These are phyloP conservation scores for Sebastes trivittatus DNA, from an alignment of 2,797 vertebrate genomes.

Conservation along the genomic window DNA sequence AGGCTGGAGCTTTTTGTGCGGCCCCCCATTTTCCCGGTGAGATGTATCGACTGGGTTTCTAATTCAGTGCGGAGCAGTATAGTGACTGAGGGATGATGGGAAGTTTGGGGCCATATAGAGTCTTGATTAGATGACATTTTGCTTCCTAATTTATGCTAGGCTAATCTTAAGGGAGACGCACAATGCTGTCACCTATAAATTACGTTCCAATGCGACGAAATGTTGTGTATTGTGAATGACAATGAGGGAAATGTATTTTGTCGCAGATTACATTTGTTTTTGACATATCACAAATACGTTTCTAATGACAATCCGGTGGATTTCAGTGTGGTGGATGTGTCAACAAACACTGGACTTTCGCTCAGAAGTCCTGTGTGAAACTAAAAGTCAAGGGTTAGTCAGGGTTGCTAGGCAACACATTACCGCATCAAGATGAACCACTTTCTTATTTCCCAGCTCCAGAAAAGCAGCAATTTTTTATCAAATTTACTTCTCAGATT, in stretches of 20 bases:
- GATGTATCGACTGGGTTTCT: slow-evolving; percentile 33
- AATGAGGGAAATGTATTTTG: too few relatives aligned
- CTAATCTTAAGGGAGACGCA: not conserved
- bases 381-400: too few relatives aligned
- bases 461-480: not conserved
- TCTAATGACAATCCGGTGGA: too few relatives aligned
- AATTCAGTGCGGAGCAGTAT: slow-evolving; percentile 7
- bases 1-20: slow-evolving; percentile 19
- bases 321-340: too few relatives aligned
- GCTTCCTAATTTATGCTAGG: not conserved
- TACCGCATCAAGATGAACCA: not conserved
- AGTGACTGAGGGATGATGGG: not conserved
- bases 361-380: too few relatives aligned
- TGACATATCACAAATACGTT: too few relatives aligned
- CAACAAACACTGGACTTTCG: fast-evolving
- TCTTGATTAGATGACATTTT: slow-evolving; percentile 15
- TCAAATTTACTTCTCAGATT: not conserved
- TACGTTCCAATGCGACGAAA: too few relatives aligned
- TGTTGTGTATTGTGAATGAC: too few relatives aligned
- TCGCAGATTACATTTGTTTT: too few relatives aligned
- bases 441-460: not conserved
- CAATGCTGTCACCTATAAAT: too few relatives aligned
- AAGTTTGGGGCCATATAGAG: slow-evolving; percentile 5
- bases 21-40: slow-evolving; percentile 28
- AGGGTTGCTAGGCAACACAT: too few relatives aligned